Conservation (phyloP, 2,888 invertebrate genomes). For the Lasioglossum oenotherae region DNA sequence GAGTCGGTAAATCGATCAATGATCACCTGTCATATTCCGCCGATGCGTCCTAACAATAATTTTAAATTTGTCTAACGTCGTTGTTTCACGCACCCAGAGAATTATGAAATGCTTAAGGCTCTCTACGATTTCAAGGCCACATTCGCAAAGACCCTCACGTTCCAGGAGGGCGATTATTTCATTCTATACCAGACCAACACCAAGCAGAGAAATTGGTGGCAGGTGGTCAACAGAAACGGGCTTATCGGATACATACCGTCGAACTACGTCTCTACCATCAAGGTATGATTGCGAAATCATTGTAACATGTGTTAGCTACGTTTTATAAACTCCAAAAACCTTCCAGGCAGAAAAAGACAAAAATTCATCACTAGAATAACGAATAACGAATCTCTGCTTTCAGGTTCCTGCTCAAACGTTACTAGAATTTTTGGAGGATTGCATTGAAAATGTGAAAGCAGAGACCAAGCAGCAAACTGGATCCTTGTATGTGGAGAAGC, state of each 20-base stretch:
- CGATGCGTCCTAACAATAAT: not conserved
- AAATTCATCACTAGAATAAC: not conserved
- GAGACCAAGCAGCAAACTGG: conserved; percentile 83
- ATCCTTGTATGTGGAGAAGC: conserved; percentile 85
- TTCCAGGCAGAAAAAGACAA: conserved; percentile 21
- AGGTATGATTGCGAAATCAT: conserved; percentile 86
- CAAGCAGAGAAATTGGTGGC: conserved; percentile 95
- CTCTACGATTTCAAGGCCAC: conserved; percentile 94
- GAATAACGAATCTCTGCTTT: not conserved
- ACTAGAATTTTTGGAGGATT: conserved; percentile 90
- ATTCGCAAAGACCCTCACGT: conserved; percentile 92
- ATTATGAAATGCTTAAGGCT: conserved; percentile 93
- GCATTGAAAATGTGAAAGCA: conserved; percentile 86
- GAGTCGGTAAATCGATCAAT: conserved; percentile 63
- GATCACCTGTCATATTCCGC: not conserved
- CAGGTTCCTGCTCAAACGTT: conserved; percentile 90
- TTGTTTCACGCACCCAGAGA: conserved; percentile 84
- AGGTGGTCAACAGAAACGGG: conserved; percentile 92
- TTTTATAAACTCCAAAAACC: conserved; percentile 5
- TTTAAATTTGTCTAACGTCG: not conserved
- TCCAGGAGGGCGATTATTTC: conserved; percentile 92
- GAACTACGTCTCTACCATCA: conserved; percentile 92
- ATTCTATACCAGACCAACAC: conserved; percentile 91
- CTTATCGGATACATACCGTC: conserved; percentile 94
- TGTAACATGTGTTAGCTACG: not conserved